Evolutionary conservation across 2,113 vertebrate species (phyloP).

Genomic region (Atlantisia rogersi): DNA sequence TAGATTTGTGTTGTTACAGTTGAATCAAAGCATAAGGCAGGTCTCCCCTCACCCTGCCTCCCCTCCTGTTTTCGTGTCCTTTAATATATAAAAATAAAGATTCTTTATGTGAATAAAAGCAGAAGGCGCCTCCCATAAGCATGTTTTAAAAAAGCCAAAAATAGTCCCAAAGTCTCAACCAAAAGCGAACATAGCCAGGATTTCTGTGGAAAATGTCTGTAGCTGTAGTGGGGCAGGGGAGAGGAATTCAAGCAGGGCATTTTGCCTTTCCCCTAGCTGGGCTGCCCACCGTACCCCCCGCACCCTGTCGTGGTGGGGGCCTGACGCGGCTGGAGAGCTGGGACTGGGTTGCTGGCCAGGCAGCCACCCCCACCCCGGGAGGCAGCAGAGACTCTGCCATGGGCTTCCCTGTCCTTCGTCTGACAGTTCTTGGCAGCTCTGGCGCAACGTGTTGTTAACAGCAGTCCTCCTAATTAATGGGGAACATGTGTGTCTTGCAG

Average conservation of each 20-base stretch:
- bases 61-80: not conserved
- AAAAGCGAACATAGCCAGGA: slow-evolving; percentile 26
- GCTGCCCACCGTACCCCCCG: not conserved
- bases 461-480: slow-evolving; percentile 72
- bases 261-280: not conserved
- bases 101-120: slow-evolving; percentile 38
- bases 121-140: not conserved
- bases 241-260: not conserved
- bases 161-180: slow-evolving; percentile 58
- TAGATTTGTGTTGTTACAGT: not conserved
- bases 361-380: not conserved
- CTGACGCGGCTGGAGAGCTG: not conserved
- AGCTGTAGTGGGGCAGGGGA: not conserved
- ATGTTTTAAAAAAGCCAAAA: slow-evolving; percentile 49
- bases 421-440: slow-evolving; percentile 70
- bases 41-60: not conserved
- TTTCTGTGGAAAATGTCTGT: slow-evolving; percentile 63
- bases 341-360: not conserved
- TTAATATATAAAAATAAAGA: slow-evolving; percentile 44
- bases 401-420: slow-evolving; percentile 69
- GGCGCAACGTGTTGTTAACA: slow-evolving; percentile 72
- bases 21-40: not conserved
- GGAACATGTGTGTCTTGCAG: slow-evolving; percentile 70
- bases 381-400: not conserved
- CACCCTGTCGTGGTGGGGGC: no score